These are phyloP conservation scores for Aspidoscelis tigris DNA, from an alignment of 2,113 vertebrate species.

Conservation along the genomic window DNA sequence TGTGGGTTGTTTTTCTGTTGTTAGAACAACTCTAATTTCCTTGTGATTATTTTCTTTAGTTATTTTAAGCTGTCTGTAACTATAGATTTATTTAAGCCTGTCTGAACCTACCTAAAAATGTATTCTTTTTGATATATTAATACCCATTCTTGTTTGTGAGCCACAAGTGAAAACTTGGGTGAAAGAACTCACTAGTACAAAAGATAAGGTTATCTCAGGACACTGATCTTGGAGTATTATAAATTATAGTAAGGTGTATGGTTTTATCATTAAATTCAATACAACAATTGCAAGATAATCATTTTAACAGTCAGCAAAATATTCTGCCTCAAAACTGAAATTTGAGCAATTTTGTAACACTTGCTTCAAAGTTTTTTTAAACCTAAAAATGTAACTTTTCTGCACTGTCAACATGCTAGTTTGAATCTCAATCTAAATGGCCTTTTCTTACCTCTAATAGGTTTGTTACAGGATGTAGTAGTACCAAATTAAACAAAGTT, in stretches of 20 bases:
- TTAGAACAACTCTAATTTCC: neutral
- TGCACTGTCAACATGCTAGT: neutral
- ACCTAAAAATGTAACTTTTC: neutral
- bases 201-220: neutral
- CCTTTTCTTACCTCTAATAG: neutral
- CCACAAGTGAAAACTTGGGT: too few relatives aligned
- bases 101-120: neutral
- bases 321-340: too few relatives aligned
- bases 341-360: neutral
- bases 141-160: neutral
- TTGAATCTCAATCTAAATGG: neutral
- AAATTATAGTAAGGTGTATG: neutral
- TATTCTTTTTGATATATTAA: neutral
- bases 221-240: neutral
- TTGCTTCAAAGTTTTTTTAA: neutral
- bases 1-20: neutral
- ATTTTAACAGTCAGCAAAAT: neutral
- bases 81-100: neutral
- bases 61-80: too few relatives aligned
- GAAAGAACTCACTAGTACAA: neutral
- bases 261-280: neutral
- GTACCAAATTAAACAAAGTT: neutral
- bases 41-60: neutral
- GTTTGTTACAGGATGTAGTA: neutral
- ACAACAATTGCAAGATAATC: neutral